phyloP scores from a whole-genome alignment of 2,797 vertebrate species.

The Philypnodon macrostomus region DNA sequence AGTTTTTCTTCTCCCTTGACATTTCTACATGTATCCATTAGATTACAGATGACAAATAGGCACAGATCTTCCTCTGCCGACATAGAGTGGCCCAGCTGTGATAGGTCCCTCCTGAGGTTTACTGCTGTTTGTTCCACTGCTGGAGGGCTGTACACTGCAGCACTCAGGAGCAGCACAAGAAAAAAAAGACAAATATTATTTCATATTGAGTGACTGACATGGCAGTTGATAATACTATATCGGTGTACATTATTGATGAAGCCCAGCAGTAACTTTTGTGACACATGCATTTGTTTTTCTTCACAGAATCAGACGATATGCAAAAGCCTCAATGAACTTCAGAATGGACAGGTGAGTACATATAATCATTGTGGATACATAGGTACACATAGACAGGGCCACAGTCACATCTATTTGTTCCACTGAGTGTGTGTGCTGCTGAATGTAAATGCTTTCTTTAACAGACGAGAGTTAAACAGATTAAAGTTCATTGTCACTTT shows the following conservation, averaged over 20 bases:
- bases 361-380: too few relatives aligned
- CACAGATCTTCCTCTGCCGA: constrained; percentile 32
- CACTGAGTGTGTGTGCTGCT: too few relatives aligned
- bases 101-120: constrained; percentile 20
- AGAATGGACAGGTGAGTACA: constrained; percentile 56
- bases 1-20: constrained; percentile 36
- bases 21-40: constrained; percentile 30
- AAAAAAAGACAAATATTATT: constrained; percentile 3
- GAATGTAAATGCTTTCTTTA: constrained; percentile 33
- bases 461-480: constrained; percentile 11
- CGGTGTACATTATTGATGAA: too few relatives aligned
- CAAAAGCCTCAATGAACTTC: constrained; percentile 67
- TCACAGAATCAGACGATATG: constrained; percentile 61
- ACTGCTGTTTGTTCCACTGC: constrained; percentile 28
- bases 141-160: constrained; percentile 19
- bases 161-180: constrained; percentile 15
- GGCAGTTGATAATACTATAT: neutral
- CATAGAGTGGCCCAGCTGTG: constrained; percentile 20
- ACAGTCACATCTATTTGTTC: constrained; percentile 18
- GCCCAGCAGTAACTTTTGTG: too few relatives aligned
- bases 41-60: constrained; percentile 55
- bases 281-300: constrained; percentile 11
- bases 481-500: constrained; percentile 60
- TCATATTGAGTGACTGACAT: neutral
- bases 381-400: neutral